Evolutionary conservation across 1,140 invertebrate species (phyloP), one percentile per base, ranked within the genome.

Genomic region (Magallana gigas): DNA sequence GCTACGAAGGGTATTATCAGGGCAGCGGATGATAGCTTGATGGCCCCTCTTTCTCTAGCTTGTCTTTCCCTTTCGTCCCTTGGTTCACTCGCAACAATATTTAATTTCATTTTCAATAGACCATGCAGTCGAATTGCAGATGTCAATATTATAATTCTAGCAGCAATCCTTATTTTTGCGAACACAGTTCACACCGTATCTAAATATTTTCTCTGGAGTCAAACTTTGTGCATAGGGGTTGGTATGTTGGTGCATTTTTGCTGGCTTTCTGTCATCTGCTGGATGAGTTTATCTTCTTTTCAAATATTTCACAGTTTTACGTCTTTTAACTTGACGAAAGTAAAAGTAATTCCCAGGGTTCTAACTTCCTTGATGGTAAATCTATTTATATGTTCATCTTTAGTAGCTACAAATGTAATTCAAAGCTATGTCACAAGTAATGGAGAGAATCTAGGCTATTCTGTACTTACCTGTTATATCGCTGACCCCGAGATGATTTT

Each of bases 231-330:
- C 12, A 29, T 76, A 5, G 23, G 68, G 18, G 23, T 76, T 29
- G 68, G 68, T 12, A 76, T 76, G 68, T 23, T 76, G 23, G 68
- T 76, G 12, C 68, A 76, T 76, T 76, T 76, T 76, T 23, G 11
- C 7, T 76, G 68, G 68, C 68, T 76, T 29, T 76, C 68, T 76
- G 68, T 76, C 23, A 8, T 76, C 11, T 76, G 68, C 36, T 76
- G 68, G 68, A 76, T 76, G 68, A 76, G 68, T 76, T 76, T 76
- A 76, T 76, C 68, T 76, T 29, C 68, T 8, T 76, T 76, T 12
- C 68, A 76, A 76, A 76, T 76, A 18, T 76, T 76, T 76, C 68
- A 76, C 23, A 9, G 29, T 12, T 76, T 76, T 76, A 76, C 68
- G 6, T 29, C 68, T 9, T 36, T 76, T 12, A 29, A 11, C 12